A percentile compares a stretch with the other conserved stretches of the same genome.
Evolutionary conservation across 2,888 invertebrate genomes (phyloP).

Genomic region (Eristalinus aeneus): DNA sequence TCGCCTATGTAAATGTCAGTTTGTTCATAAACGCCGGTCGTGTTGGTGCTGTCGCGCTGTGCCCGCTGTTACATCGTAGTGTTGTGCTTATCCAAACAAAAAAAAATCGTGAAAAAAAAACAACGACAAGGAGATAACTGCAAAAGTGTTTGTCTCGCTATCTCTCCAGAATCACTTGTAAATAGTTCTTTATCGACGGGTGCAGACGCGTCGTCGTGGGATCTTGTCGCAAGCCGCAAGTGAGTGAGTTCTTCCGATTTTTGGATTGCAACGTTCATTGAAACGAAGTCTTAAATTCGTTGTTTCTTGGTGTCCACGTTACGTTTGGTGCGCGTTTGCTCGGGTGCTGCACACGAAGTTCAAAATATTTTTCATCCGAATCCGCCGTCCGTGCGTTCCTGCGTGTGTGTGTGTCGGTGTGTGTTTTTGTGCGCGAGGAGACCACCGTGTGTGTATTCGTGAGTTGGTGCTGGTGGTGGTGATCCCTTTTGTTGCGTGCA

Average conservation of each 20-base stretch:
- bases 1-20: slow-evolving; percentile 64
- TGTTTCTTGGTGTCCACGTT: background rate
- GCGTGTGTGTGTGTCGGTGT: slow-evolving; percentile 24
- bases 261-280: background rate
- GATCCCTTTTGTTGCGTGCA: background rate
- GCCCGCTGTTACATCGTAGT: slow-evolving; percentile 18
- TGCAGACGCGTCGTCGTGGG: slow-evolving; percentile 2
- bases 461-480: background rate
- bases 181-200: background rate
- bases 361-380: background rate
- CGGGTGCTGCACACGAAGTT: slow-evolving; percentile 20
- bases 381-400: background rate
- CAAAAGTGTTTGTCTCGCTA: slow-evolving; percentile 42
- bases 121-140: slow-evolving; percentile 37
- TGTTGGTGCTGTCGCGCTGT: slow-evolving; percentile 51
- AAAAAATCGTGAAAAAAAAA: slow-evolving; percentile 19
- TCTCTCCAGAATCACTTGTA: slow-evolving; percentile 6
- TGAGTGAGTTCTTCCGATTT: background rate
- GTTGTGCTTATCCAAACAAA: slow-evolving; percentile 18
- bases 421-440: slow-evolving; percentile 7
- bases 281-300: background rate
- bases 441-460: background rate
- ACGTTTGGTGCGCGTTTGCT: background rate
- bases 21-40: slow-evolving; percentile 67
- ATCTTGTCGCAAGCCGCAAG: background rate